These are phyloP conservation scores for Erpetoichthys calabaricus DNA, from an alignment of 2,797 vertebrate species.

Conservation along the genomic window DNA sequence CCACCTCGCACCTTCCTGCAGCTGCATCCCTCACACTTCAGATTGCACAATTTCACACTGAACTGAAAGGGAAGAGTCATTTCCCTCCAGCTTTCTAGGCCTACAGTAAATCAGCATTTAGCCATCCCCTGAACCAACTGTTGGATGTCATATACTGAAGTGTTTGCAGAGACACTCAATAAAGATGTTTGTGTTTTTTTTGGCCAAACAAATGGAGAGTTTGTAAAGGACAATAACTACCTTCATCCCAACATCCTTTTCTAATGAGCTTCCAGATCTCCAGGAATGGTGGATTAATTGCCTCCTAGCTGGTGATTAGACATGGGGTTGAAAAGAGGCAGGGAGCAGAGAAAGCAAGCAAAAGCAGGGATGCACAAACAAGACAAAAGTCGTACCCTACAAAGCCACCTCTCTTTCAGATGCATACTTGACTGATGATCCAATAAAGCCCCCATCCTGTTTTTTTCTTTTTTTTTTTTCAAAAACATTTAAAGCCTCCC, in stretches of 20 bases:
- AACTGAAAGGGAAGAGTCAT: no score
- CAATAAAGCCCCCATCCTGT: constrained; percentile 23
- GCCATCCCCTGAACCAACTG: neutral
- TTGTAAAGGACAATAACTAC: constrained; percentile 1
- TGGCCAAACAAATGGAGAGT: neutral
- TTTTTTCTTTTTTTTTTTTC: constrained; percentile 9
- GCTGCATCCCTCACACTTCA: no score
- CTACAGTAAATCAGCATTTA: no score
- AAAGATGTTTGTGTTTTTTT: constrained; percentile 2
- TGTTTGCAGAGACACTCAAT: constrained; percentile 32
- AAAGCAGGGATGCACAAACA: constrained; percentile 30
- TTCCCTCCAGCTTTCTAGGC: no score
- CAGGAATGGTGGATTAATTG: constrained; percentile 42
- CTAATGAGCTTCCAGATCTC: constrained; percentile 24
- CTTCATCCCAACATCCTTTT: constrained; percentile 2
- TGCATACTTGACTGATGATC: constrained; percentile 16
- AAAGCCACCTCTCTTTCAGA: constrained; percentile 10
- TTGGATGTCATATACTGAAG: constrained; percentile 27
- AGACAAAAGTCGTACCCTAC: constrained; percentile 31
- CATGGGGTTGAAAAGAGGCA: constrained; percentile 43
- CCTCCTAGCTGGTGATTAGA: constrained; percentile 38
- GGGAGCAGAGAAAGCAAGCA: constrained; percentile 20
- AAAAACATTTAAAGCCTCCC: constrained; percentile 29
- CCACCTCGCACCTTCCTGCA: no score
- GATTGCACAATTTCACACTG: no score